A percentile compares a stretch with the other conserved stretches of the same genome.
Evolutionary conservation across 2,797 vertebrate genomes (phyloP).

Genomic region (Microcaecilia unicolor): DNA sequence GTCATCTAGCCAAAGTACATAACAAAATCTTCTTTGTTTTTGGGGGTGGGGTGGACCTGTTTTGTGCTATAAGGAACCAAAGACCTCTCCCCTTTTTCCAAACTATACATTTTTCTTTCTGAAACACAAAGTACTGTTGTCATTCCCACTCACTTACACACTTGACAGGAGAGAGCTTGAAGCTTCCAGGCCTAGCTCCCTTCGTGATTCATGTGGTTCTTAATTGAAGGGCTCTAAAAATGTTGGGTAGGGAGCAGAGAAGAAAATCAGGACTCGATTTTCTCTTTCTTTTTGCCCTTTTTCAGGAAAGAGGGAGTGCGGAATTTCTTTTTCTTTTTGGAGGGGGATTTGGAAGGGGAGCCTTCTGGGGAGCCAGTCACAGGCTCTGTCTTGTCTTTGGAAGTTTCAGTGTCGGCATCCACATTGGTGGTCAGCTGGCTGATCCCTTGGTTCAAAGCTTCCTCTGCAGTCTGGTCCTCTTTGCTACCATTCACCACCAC

Average conservation of each 20-base stretch:
- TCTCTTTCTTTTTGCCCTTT: constrained; percentile 93
- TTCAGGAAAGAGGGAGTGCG: constrained; percentile 89
- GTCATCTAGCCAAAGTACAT: too few species aligned
- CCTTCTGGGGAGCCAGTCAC: constrained; percentile 72
- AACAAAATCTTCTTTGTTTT: too few species aligned
- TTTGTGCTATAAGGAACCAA: too few species aligned
- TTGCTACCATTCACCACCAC: constrained; percentile 71
- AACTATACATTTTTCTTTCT: too few species aligned
- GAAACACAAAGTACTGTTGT: too few species aligned
- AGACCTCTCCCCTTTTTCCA: too few species aligned
- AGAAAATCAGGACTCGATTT: constrained; percentile 71
- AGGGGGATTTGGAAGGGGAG: constrained; percentile 90
- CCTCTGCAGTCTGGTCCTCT: constrained; percentile 69
- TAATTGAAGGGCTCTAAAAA: too few species aligned
- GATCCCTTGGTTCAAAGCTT: constrained; percentile 69
- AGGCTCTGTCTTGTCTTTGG: constrained; percentile 57
- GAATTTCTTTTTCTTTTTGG: constrained; percentile 99
- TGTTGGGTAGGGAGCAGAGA: neutral
- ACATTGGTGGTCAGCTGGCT: constrained; percentile 66
- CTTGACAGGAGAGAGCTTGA: too few species aligned
- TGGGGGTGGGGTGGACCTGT: too few species aligned
- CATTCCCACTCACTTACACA: too few species aligned
- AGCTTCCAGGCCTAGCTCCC: too few species aligned
- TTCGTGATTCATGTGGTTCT: too few species aligned
- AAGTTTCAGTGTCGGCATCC: constrained; percentile 36